Base-by-base conservation (phyloP, 2,113 vertebrate genomes). In the Dipodomys stephensi region DNA sequence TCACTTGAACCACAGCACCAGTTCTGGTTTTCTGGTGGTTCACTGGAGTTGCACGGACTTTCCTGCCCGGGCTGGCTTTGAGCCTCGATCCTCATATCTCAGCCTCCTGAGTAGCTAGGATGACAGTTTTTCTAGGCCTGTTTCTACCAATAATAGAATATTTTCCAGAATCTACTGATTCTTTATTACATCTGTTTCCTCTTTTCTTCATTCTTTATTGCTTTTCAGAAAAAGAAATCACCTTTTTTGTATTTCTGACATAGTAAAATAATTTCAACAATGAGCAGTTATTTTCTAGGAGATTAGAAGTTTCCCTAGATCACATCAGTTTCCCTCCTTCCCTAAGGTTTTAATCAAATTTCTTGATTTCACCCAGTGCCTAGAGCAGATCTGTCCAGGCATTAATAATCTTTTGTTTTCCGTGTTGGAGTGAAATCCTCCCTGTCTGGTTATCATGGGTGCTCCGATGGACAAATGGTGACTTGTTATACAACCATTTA, bases 251-350 rank as follows among this genome's bases (percentile, higher is more conserved):
- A 25, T 49, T 85, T 83, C 60, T 7, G 44, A 46, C 11, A 69
- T 53, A 62, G 44, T 73, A 86, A 83, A 86, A 6, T 89, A 49
- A 65, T 79, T 11, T 87, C 19, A 91, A 87, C 35, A 3, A 4
- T 80, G 49, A 79, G 19, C 71, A 64, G 2, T 44, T 90, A 7
- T 80, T 92, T 94, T 83, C 32, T 80, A 91, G 32, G n/a, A 71
- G 49, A 68, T 73, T 85, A 32, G 76, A 92, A 74, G 83, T 35
- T 85, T 91, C 88, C 67, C 65, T 80, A 94, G 67, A 30, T 88
- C 25, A 57, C 30, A 65, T 6, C 53, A 69, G 20, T 79, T 96
- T 92, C 86, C 60, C 60, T 25, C 79, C 15, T 71, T 93, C 6
- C 4, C 13, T 27, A 60, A 16, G 39, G 7, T 92, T 81, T 92